Evolutionary conservation across 2,888 invertebrate species (phyloP).

Genomic region (Dyspetes luteomarginatus): DNA sequence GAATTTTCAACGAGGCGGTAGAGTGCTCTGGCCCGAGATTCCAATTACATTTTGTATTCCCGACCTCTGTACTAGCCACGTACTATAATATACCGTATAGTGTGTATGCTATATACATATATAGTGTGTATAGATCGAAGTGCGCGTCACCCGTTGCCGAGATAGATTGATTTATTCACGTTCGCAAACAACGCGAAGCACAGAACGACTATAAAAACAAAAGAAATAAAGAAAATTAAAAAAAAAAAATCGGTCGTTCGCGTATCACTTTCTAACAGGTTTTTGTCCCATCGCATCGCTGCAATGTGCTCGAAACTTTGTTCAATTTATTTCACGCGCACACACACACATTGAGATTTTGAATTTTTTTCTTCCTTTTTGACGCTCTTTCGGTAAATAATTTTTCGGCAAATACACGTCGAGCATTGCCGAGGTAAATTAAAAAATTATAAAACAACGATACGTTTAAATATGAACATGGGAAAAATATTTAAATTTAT

Average conservation of each 20-base stretch:
- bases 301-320: constrained; percentile 18
- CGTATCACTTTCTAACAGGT: constrained; percentile 12
- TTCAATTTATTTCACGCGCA: constrained; percentile 23
- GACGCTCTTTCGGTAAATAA: neutral
- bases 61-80: constrained; percentile 38
- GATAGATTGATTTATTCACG: constrained; percentile 56
- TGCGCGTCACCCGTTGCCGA: constrained; percentile 28
- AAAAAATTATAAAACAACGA: neutral
- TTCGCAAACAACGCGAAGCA: constrained; percentile 11
- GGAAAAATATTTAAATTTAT: no score
- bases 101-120: constrained; percentile 6
- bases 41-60: constrained; percentile 67
- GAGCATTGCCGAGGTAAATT: no score
- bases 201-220: no score
- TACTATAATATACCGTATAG: constrained; percentile 24
- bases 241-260: constrained; percentile 9
- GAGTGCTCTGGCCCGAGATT: constrained; percentile 61
- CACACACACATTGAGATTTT: neutral
- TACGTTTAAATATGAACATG: no score
- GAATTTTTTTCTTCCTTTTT: constrained; percentile 3
- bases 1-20: constrained; percentile 65
- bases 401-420: neutral
- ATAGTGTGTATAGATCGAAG: constrained; percentile 31
- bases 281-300: constrained; percentile 2
- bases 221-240: constrained; percentile 6